These are phyloP conservation scores for Podarcis siculus DNA, from an alignment of 2,797 vertebrate genomes.

Conservation along the genomic window DNA sequence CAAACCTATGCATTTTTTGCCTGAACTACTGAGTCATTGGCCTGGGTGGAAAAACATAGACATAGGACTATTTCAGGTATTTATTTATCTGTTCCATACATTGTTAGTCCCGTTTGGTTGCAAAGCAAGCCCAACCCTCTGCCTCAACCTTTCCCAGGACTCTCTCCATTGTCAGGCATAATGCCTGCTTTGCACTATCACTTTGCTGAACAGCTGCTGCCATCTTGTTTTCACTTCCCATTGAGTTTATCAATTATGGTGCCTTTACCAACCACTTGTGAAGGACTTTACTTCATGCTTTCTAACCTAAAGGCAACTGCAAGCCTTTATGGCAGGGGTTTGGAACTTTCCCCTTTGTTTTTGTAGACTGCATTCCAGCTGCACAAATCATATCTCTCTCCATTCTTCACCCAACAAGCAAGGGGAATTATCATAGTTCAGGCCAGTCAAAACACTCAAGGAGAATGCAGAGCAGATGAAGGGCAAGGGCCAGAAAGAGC, in stretches of 20 bases:
- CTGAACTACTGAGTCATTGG: not conserved
- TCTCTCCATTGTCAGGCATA: not conserved
- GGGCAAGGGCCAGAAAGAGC: too few species aligned
- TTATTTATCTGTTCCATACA: not conserved
- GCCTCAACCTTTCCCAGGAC: not conserved
- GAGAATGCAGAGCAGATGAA: too few species aligned
- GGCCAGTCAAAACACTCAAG: too few species aligned
- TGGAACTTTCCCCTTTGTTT: too few species aligned
- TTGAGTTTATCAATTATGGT: not conserved
- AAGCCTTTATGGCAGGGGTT: too few species aligned
- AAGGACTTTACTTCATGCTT: conserved; percentile 18
- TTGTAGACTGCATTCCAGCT: too few species aligned
- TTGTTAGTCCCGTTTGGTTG: not conserved
- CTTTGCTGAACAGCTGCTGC: fast-evolving
- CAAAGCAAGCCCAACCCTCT: not conserved
- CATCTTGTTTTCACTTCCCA: not conserved
- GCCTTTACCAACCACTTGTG: not conserved
- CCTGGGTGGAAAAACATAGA: not conserved
- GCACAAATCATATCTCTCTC: too few species aligned
- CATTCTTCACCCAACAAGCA: too few species aligned
- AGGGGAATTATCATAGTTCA: too few species aligned
- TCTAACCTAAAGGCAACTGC: not conserved
- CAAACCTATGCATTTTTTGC: not conserved
- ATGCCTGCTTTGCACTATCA: not conserved
- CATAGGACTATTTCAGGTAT: not conserved